Evolutionary conservation across 2,797 vertebrate species (phyloP).

Genomic region (Syngnathus rostellatus): DNA sequence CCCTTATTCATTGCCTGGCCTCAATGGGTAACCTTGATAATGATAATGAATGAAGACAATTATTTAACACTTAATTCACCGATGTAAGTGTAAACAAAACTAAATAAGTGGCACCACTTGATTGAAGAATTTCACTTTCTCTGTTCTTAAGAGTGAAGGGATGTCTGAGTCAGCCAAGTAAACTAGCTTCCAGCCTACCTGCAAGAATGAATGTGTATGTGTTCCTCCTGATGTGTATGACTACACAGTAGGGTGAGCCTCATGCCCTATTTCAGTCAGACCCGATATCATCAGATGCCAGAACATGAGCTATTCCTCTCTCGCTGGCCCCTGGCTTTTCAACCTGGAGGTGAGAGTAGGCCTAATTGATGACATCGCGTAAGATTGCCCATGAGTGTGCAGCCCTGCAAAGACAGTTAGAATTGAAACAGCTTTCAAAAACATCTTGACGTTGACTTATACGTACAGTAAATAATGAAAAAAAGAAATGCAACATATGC

Average conservation of each 20-base stretch:
- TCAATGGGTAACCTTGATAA: neutral
- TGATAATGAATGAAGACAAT: neutral
- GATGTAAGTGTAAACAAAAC: neutral
- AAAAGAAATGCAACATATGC: neutral
- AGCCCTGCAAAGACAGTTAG: constrained; percentile 30
- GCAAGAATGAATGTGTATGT: constrained; percentile 16
- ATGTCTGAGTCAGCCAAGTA: constrained; percentile 20
- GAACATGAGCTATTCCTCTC: constrained; percentile 39
- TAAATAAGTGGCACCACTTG: neutral
- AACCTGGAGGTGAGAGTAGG: constrained; percentile 56
- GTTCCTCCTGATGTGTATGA: constrained; percentile 24
- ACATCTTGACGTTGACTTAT: neutral
- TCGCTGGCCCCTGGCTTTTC: constrained; percentile 42
- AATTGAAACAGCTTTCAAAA: constrained; percentile 10
- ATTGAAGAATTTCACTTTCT: neutral
- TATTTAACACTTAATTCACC: neutral
- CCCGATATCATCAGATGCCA: constrained; percentile 60
- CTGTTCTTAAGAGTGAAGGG: neutral
- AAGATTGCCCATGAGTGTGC: constrained; percentile 44
- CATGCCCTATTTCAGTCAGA: constrained; percentile 63
- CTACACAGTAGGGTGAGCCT: constrained; percentile 49
- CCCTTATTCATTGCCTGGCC: too few relatives aligned
- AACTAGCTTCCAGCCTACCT: constrained; percentile 25
- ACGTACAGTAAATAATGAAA: neutral
- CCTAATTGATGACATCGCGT: constrained; percentile 54